Percentiles rank a stretch among this genome's conserved stretches.
phyloP scores from a whole-genome alignment of 2,888 invertebrate genomes.

The Argynnis bischoffii region DNA sequence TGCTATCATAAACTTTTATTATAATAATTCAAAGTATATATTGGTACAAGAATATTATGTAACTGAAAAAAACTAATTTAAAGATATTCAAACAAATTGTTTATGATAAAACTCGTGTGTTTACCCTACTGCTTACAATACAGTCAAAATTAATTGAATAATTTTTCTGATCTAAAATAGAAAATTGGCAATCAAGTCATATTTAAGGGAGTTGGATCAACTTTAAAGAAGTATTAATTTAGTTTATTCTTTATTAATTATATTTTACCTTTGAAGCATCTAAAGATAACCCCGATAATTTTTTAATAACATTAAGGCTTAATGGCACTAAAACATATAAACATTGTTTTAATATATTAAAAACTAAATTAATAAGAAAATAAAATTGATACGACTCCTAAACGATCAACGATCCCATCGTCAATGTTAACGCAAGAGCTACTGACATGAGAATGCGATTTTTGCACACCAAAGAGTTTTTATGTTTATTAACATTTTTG shows the following conservation, averaged over 20 bases:
- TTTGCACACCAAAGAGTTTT: slow-evolving; percentile 7
- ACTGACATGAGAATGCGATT: slow-evolving; percentile 33
- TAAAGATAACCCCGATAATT: neutral
- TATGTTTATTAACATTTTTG: slow-evolving; percentile 8
- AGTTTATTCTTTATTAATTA: slow-evolving; percentile 6
- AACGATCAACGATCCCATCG: neutral
- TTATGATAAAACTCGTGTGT: neutral
- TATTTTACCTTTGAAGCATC: no score
- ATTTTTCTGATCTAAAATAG: slow-evolving; percentile 2
- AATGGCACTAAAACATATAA: neutral
- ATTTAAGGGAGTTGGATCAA: slow-evolving; percentile 28
- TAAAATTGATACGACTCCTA: slow-evolving; percentile 28
- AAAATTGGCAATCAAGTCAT: slow-evolving; percentile 22
- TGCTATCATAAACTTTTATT: slow-evolving; percentile 2
- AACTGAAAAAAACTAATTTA: neutral
- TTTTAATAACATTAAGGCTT: neutral
- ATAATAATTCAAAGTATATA: slow-evolving; percentile 4
- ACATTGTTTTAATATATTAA: neutral
- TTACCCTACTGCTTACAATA: slow-evolving; percentile 7
- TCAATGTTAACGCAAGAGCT: slow-evolving; percentile 29
- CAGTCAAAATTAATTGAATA: slow-evolving; percentile 4
- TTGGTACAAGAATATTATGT: neutral
- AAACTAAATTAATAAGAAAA: slow-evolving; percentile 27
- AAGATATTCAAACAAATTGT: neutral
- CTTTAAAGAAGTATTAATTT: slow-evolving; percentile 28